Evolutionary conservation across 2,888 invertebrate species (phyloP), one percentile per base, ranked within the genome.

Genomic region (Clitarchus hookeri): DNA sequence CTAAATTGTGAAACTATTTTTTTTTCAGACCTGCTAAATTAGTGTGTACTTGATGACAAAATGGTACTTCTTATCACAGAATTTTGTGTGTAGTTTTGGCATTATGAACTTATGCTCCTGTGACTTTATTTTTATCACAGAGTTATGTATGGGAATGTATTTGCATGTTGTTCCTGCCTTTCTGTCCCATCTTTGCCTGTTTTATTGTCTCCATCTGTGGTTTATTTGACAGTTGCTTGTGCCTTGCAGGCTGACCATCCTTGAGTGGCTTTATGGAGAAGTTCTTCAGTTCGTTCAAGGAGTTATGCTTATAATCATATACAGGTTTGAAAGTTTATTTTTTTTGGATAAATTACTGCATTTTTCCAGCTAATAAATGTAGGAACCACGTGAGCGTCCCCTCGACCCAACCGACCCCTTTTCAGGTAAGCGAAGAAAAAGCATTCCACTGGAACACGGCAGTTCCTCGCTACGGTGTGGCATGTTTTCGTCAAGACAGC

Each of bases 201-300:
- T 11, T 48, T 2, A 16, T 48, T 16, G 16, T 8, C 48, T 48
- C 16, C 65, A 65, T 65, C n/a, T 65, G 65, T 65, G 65, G 65
- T 65, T 65, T 65, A 65, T 65, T 65, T 65, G 65, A 65, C 65
- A 65, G 65, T 65, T 65, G 65, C 65, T 65, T 65, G 65, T 65
- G 65, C 65, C 65, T 65, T 65, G 65, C 65, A 65, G 65, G 65
- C 65, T 65, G 65, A 65, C 65, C 65, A 65, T 65, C 65, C 65
- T 65, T 65, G 65, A 65, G 65, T 65, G 65, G 65, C 19, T 65
- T 65, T 65, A 6, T 65, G 65, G 65, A 65, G 65, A n/a, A 65
- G 65, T 65, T 65, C 65, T 23, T 65, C 65, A 65, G 8, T 23
- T 65, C 65, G 65, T 65, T 65, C 65, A 65, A 65, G 65, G 65